Base-by-base conservation (phyloP, 2,113 vertebrate species). In the Chionodraco myersi region DNA sequence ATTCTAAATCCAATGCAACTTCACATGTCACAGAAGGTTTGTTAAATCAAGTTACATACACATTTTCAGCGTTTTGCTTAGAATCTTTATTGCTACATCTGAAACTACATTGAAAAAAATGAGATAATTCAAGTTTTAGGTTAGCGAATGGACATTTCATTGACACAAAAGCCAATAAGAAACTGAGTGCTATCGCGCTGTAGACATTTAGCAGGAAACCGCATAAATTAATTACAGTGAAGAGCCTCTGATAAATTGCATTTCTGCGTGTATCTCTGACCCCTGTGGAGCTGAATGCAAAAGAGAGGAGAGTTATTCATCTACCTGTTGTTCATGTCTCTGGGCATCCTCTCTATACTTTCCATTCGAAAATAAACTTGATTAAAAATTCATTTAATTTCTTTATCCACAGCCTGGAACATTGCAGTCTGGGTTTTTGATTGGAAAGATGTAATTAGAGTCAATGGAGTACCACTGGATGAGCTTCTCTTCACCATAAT, bases 331-430 rank as follows among this genome's bases (percentile, higher is more conserved):
- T 57, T 75, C 56, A 52, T 21, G 36, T 76, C 66, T 58, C 57
- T 71, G 76, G 65, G 73, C 82, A 59, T 64, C 51, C 15, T 67
- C 49, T 58, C 26, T 53, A 75, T 71, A 70, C 62, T 67, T 84
- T 77, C 57, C 77, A 73, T 87, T 74, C 64, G 51, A 85, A 87
- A 69, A 85, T 68, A 79, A 72, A 87, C 71, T 73, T 41, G 12
- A 81, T 82, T 80, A 80, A 53, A 80, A 75, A 86, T 78, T 58
- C 48, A 63, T 71, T 77, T 74, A 79, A 82, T 86, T 80, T 75
- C 30, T 81, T 81, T 63, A 73, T 60, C 63, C 56, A 30, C 77
- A 77, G 85, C 72, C 12, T 30, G 71, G 75, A 75, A 85, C 71
- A 67, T 51, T 62, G 26, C 76, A 9, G 66, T 77, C 67, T 70